Percentiles rank a stretch among this genome's conserved stretches.
Conservation (phyloP, 2,888 invertebrate genomes). For the Torymus tubicola region DNA sequence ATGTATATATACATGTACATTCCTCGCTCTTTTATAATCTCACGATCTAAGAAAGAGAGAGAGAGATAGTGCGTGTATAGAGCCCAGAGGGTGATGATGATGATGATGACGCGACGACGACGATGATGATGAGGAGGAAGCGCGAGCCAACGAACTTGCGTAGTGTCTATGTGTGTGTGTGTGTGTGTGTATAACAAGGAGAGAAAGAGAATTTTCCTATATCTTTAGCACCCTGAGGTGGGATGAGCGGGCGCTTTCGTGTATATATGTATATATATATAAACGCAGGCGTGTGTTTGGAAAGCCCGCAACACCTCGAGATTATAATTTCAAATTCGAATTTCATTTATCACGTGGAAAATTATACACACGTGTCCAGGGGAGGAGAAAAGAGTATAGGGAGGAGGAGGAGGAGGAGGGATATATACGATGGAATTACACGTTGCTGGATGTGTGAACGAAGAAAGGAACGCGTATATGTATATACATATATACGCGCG, state of each 20-base stretch:
- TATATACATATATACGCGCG: too few relatives aligned
- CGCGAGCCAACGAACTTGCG: too few relatives aligned
- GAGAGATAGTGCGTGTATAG: neutral
- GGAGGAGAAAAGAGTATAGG: neutral
- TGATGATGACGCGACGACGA: conserved; percentile 5
- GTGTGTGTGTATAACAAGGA: too few relatives aligned
- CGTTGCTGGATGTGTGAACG: too few relatives aligned
- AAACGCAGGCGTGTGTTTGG: neutral
- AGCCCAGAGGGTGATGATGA: conserved; percentile 10
- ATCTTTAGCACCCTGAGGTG: neutral
- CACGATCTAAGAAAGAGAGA: conserved; percentile 38
- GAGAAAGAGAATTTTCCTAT: conserved; percentile 25
- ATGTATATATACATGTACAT: too few relatives aligned
- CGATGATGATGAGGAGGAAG: conserved; percentile 7
- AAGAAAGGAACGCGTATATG: too few relatives aligned
- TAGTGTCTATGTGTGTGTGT: too few relatives aligned
- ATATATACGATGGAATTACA: neutral
- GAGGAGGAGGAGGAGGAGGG: neutral
- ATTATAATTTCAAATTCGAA: conserved; percentile 47
- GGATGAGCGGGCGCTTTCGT: conserved; percentile 48
- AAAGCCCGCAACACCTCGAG: conserved; percentile 18
- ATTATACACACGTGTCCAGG: conserved; percentile 4
- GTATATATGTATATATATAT: neutral
- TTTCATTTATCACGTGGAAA: conserved; percentile 45
- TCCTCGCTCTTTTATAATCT: conserved; percentile 36